Conservation (phyloP, 2,797 vertebrate genomes). For the Sardinella longiceps region DNA sequence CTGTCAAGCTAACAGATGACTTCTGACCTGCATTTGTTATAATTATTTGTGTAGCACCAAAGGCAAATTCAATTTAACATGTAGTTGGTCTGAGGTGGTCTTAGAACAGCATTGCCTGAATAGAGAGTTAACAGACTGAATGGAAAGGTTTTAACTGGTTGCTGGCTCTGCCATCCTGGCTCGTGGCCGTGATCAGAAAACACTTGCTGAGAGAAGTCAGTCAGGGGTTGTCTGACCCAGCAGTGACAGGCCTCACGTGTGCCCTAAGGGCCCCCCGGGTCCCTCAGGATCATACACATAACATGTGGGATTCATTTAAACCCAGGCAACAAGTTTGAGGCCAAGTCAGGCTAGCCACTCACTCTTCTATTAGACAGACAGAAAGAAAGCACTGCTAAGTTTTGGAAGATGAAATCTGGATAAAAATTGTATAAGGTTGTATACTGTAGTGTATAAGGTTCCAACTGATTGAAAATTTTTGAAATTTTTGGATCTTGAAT, state of each 20-base stretch:
- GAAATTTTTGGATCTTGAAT: too few species aligned
- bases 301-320: slow-evolving; percentile 75
- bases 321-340: slow-evolving; percentile 59
- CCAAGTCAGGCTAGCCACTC: slow-evolving; percentile 46
- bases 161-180: slow-evolving; percentile 44
- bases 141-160: neutral
- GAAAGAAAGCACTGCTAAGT: slow-evolving; percentile 59
- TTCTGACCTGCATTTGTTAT: neutral
- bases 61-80: neutral
- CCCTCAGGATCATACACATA: slow-evolving; percentile 59
- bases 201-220: slow-evolving; percentile 65
- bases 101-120: neutral
- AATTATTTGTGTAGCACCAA: neutral
- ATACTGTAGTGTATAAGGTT: neutral
- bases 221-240: slow-evolving; percentile 62
- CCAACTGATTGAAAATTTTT: too few species aligned
- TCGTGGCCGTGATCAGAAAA: slow-evolving; percentile 63
- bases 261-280: slow-evolving; percentile 54
- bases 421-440: neutral
- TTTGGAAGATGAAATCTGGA: slow-evolving; percentile 29
- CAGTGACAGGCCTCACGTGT: slow-evolving; percentile 64
- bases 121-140: neutral
- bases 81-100: neutral
- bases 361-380: neutral
- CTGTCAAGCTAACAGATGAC: slow-evolving; percentile 31